These are phyloP conservation scores for Toxotes chatareus DNA, from an alignment of 2,113 vertebrate genomes.

Conservation along the genomic window DNA sequence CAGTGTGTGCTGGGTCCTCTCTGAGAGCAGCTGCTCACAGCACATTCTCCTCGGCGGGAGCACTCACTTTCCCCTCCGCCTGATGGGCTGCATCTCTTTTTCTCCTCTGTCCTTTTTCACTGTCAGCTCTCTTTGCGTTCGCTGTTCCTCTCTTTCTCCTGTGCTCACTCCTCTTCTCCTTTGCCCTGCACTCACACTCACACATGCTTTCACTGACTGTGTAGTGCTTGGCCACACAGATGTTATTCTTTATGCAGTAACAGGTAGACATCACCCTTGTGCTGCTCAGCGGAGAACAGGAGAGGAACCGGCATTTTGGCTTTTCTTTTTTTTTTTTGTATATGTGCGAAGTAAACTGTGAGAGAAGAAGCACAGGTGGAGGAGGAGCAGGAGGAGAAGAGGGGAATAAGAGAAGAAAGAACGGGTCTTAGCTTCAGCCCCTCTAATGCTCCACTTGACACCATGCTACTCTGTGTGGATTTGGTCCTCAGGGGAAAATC, in stretches of 20 bases:
- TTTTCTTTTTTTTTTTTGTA: conserved; percentile 32
- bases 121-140: conserved; percentile 29
- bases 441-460: conserved; percentile 78
- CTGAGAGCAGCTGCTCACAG: conserved; percentile 84
- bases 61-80: conserved; percentile 70
- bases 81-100: conserved; percentile 68
- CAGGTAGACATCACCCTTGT: conserved; percentile 68
- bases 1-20: conserved; percentile 83
- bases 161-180: conserved; percentile 32
- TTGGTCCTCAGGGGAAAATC: conserved; percentile 91
- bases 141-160: conserved; percentile 30
- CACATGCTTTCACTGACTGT: conserved; percentile 48
- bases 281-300: conserved; percentile 30
- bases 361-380: conserved; percentile 68
- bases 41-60: conserved; percentile 78
- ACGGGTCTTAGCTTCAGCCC: conserved; percentile 60
- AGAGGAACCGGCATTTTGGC: conserved; percentile 25
- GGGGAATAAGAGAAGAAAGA: conserved; percentile 45
- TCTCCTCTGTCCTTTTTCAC: conserved; percentile 43
- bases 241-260: conserved; percentile 63
- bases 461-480: conserved; percentile 91
- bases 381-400: conserved; percentile 52
- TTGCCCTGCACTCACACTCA: conserved; percentile 22
- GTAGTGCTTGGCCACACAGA: conserved; percentile 48
- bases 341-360: conserved; percentile 70